Percentiles rank a stretch among this genome's conserved stretches.
Conservation (phyloP, 2,888 invertebrate genomes). For the Marronus borbonicus region DNA sequence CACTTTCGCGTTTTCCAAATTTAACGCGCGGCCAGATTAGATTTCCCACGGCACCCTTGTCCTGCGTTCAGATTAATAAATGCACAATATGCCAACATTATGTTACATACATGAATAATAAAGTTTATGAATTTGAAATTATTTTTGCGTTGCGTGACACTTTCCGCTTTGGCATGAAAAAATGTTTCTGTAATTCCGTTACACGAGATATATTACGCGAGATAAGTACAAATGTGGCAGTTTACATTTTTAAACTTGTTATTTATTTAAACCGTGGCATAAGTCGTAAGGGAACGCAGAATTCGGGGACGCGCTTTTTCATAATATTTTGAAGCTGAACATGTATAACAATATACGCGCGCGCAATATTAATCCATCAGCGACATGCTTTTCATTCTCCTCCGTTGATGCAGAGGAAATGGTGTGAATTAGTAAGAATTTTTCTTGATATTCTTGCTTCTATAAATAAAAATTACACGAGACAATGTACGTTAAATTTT, state of each 20-base stretch:
- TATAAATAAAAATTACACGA: too few relatives aligned
- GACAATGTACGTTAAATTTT: too few relatives aligned
- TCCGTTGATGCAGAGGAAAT: conserved; percentile 17
- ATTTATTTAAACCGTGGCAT: conserved; percentile 34
- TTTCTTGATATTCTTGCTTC: conserved; percentile 26
- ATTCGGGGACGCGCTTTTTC: conserved; percentile 37
- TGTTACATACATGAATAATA: conserved; percentile 9
- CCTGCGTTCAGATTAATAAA: background rate
- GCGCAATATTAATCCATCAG: conserved; percentile 38
- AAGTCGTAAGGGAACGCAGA: conserved; percentile 32
- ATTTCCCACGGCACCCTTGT: background rate
- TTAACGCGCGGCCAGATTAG: background rate
- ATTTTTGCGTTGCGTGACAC: conserved; percentile 37
- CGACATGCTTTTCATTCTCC: conserved; percentile 22
- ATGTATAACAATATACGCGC: conserved; percentile 28
- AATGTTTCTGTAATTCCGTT: conserved; percentile 30
- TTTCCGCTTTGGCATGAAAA: conserved; percentile 29
- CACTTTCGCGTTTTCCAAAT: background rate
- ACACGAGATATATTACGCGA: conserved; percentile 42
- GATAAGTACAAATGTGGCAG: conserved; percentile 43
- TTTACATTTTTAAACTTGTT: conserved; percentile 45
- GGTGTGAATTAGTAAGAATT: conserved; percentile 13
- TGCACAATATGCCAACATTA: conserved; percentile 3
- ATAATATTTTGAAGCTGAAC: conserved; percentile 37
- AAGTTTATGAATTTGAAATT: conserved; percentile 25